Evolutionary conservation across 2,113 vertebrate species (phyloP).

Genomic region (Apteryx mantelli): DNA sequence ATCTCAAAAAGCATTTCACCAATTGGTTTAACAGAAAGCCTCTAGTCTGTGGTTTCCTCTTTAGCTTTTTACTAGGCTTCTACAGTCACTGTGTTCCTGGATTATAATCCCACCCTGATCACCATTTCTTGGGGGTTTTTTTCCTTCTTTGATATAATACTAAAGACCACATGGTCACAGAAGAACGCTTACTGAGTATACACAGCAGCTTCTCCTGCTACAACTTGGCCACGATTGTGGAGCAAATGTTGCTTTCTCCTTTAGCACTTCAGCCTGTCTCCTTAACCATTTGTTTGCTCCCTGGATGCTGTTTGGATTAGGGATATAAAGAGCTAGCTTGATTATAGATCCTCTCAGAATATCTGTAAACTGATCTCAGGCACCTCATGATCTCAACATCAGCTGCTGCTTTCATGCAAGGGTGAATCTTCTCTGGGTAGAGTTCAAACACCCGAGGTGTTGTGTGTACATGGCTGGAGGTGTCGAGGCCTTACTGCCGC

Average conservation of each 20-base stretch:
- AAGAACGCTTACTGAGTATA: neutral
- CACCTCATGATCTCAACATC: slow-evolving; percentile 2
- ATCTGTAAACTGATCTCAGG: neutral
- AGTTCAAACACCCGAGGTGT: neutral
- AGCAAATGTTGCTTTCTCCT: slow-evolving; percentile 13
- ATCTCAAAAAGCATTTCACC: neutral
- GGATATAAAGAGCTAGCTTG: neutral
- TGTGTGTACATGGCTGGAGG: neutral
- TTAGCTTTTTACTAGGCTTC: neutral
- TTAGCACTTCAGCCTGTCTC: neutral
- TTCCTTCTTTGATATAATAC: slow-evolving; percentile 15
- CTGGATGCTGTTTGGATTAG: neutral
- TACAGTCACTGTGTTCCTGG: slow-evolving; percentile 18
- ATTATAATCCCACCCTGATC: slow-evolving; percentile 41
- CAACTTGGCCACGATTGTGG: neutral
- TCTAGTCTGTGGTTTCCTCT: slow-evolving; percentile 28
- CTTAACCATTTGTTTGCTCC: slow-evolving; percentile 35
- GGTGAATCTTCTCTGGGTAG: neutral
- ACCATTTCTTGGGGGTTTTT: slow-evolving; percentile 41
- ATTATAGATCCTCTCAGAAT: neutral
- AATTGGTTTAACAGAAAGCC: slow-evolving; percentile 14
- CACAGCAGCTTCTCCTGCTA: slow-evolving; percentile 17
- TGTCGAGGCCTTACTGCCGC: neutral
- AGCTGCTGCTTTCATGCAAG: neutral
- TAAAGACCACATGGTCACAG: neutral